Conservation (phyloP, 2,113 vertebrate genomes). For the Monarcha castaneiventris region DNA sequence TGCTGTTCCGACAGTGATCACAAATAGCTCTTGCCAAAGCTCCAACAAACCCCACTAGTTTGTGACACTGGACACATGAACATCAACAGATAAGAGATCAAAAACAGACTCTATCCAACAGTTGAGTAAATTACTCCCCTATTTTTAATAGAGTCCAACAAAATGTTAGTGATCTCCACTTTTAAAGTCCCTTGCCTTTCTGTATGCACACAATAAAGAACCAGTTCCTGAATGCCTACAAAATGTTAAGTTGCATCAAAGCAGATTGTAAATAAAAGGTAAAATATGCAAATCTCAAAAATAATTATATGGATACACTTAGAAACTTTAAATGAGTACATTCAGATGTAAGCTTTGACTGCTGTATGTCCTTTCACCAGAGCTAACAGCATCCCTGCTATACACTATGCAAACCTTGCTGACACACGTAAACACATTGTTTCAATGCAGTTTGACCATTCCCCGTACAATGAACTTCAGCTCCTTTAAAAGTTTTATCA, state of each 20-base stretch:
- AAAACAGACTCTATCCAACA: not conserved
- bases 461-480: not conserved
- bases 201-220: not conserved
- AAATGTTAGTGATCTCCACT: not conserved
- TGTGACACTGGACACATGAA: not conserved
- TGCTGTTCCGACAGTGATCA: not conserved
- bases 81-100: not conserved
- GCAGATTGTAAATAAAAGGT: not conserved
- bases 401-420: not conserved
- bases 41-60: not conserved
- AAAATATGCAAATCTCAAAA: not conserved
- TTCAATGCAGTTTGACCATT: not conserved
- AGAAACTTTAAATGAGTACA: not conserved
- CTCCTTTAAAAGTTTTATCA: not conserved
- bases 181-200: not conserved
- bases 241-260: not conserved
- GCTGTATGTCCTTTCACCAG: not conserved
- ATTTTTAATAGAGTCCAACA: not conserved
- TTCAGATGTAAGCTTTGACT: not conserved
- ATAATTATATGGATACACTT: not conserved
- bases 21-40: not conserved
- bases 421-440: not conserved
- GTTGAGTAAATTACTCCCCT: not conserved
- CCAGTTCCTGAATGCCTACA: not conserved
- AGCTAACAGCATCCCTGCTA: not conserved